Evolutionary conservation across 2,113 vertebrate species (phyloP).

Genomic region (Anhinga rufa): DNA sequence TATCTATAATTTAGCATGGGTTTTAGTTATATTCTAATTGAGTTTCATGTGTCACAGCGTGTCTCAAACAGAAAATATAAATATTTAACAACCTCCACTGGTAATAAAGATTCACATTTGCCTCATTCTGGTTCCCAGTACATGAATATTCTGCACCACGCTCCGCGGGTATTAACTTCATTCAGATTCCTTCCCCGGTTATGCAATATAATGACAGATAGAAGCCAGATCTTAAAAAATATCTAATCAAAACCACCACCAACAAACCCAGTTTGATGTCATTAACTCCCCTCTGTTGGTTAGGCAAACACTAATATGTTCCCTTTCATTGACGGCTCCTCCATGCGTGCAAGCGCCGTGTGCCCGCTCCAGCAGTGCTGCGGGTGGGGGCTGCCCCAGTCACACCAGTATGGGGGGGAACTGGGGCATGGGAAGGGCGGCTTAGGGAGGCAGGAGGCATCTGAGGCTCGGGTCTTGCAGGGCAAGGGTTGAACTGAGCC

Average conservation of each 20-base stretch:
- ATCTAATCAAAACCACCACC: neutral
- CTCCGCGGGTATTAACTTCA: conserved; percentile 46
- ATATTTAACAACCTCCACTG: conserved; percentile 62
- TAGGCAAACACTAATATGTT: neutral
- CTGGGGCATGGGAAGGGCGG: neutral
- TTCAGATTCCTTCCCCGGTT: conserved; percentile 54
- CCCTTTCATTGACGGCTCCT: neutral
- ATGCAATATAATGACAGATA: conserved; percentile 43
- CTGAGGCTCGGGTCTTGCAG: neutral
- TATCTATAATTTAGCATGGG: conserved; percentile 30
- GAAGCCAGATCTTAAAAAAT: conserved; percentile 23
- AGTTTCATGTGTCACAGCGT: conserved; percentile 48
- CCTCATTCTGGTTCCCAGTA: conserved; percentile 35
- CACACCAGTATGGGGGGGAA: neutral
- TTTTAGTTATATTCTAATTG: conserved; percentile 48
- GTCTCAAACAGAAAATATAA: conserved; percentile 63
- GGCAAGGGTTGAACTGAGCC: neutral
- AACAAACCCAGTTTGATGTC: neutral
- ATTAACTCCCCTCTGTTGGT: neutral
- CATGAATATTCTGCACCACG: conserved; percentile 41
- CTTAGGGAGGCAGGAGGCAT: neutral
- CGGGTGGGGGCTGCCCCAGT: neutral
- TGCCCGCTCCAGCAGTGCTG: neutral
- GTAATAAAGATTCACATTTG: conserved; percentile 65
- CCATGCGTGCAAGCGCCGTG: rapidly evolving